A percentile compares a stretch with the other conserved stretches of the same genome.
Evolutionary conservation across 1,140 invertebrate genomes (phyloP).

Genomic region (Leptinotarsa lineolata): DNA sequence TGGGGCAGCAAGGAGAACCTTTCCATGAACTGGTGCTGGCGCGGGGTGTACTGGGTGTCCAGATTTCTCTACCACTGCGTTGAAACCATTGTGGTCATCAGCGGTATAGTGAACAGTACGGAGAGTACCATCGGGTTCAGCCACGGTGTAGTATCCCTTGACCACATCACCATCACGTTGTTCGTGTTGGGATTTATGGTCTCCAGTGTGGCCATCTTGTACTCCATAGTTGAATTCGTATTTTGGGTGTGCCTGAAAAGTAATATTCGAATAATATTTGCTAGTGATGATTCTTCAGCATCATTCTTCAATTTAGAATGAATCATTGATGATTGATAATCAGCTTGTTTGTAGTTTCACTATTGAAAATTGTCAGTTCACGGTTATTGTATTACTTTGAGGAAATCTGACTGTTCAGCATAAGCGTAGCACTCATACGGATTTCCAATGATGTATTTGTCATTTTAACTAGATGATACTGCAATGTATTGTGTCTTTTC

Average conservation of each 20-base stretch:
- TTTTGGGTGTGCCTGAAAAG: constrained; percentile 62
- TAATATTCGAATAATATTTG: background rate
- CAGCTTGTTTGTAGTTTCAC: too few species aligned
- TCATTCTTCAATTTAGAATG: too few species aligned
- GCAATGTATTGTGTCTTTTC: too few species aligned
- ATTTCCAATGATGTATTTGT: too few species aligned
- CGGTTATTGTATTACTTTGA: too few species aligned
- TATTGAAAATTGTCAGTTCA: too few species aligned
- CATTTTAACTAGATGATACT: too few species aligned
- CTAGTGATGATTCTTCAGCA: too few species aligned
- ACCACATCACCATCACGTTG: constrained; percentile 23
- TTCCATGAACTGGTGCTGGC: background rate
- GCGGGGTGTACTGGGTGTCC: constrained; percentile 30
- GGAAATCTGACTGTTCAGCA: too few species aligned
- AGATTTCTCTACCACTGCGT: constrained; percentile 48
- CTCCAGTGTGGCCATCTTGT: constrained; percentile 13
- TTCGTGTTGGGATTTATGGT: constrained; percentile 26
- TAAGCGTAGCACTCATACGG: too few species aligned
- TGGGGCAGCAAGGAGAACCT: background rate
- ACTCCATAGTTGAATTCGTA: constrained; percentile 55
- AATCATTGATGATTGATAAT: too few species aligned
- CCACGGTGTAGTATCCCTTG: constrained; percentile 64
- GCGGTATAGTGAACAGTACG: constrained; percentile 69
- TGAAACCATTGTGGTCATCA: constrained; percentile 54
- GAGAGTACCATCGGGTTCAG: constrained; percentile 66